Base-by-base conservation (phyloP, 2,797 vertebrate species). In the Eulemur rubriventer region DNA sequence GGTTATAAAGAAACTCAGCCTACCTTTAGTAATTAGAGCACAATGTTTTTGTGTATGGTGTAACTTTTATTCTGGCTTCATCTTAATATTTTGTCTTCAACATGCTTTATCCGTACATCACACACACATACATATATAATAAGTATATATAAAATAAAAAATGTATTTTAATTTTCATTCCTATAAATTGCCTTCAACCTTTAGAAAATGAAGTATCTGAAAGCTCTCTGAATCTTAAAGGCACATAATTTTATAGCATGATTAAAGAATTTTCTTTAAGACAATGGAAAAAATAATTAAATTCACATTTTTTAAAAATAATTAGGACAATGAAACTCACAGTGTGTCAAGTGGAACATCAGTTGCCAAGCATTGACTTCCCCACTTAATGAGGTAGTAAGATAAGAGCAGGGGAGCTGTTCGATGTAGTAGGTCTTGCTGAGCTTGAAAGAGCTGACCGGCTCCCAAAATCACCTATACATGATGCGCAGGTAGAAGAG, bases 371-470 rank as follows among this genome's bases (percentile, higher is more conserved):
- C 99, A 98, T 97, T 99, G 99, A 83, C 99, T 99, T 2, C 99
- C 98, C 98, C 99, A 99, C 76, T 99, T 99, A 70, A 99, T 99
- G 92, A 99, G 98, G 96, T 99, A 98, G 95, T 99, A 99, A 1
- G 99, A 99, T 26, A 99, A 99, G 26, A 99, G 99, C 17, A 99
- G 99, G 88, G 99, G 99, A 61, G 99, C 99, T 10, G 99, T 99
- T 4, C 99, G 99, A 85, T 99, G 99, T 43, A 99, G 99, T 87
- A 99, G 98, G 94, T 99, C 99, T 98, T 99, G 99, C 97, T 99
- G 99, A 22, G 99, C 98, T 97, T 99, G 99, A 93, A 99, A 98
- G 35, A 99, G 98, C 92, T 99, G 99, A 41, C 98, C 98, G 0
- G 99, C 99, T 73, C 99, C 99, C 75, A 99, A 97, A 80, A 99